These are phyloP conservation scores for Typhlichthys eigenmanni DNA, from an alignment of 2,797 vertebrate species.

Conservation along the genomic window DNA sequence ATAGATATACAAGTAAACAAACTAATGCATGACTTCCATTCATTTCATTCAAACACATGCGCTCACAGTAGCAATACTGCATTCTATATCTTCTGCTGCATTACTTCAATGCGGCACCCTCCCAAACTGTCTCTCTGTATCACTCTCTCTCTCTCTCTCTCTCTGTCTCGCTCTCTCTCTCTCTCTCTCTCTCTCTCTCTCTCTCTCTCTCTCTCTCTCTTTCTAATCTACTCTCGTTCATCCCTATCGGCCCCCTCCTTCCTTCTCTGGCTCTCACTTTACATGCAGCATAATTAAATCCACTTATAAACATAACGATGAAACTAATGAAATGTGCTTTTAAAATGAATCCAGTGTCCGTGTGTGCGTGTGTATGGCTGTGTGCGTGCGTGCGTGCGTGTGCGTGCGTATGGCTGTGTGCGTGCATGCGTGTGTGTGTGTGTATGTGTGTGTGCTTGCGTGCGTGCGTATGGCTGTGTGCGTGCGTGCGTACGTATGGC, in stretches of 20 bases:
- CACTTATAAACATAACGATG: conserved; percentile 1
- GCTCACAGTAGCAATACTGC: conserved; percentile 13
- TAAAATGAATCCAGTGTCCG: neutral
- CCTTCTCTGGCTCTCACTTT: neutral
- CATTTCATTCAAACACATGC: no score
- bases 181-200: conserved; percentile 3
- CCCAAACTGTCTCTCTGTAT: conserved; percentile 3
- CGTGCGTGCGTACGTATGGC: no score
- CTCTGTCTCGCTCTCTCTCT: no score
- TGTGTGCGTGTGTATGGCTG: neutral
- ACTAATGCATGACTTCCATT: no score
- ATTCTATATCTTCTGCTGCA: conserved; percentile 37
- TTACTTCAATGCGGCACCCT: conserved; percentile 34
- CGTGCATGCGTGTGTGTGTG: conserved; percentile 3
- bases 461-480: no score
- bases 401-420: neutral
- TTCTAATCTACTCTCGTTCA: neutral
- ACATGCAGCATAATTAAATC: neutral
- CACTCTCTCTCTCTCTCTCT: conserved; percentile 11
- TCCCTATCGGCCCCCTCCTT: no score
- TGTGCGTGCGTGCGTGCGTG: neutral
- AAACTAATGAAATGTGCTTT: neutral
- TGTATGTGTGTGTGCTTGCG: neutral
- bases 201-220: conserved; percentile 11
- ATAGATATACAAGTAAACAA: no score